Evolutionary conservation across 2,113 vertebrate species (phyloP), one percentile per base, ranked within the genome.

Genomic region (Cyprinus carpio): DNA sequence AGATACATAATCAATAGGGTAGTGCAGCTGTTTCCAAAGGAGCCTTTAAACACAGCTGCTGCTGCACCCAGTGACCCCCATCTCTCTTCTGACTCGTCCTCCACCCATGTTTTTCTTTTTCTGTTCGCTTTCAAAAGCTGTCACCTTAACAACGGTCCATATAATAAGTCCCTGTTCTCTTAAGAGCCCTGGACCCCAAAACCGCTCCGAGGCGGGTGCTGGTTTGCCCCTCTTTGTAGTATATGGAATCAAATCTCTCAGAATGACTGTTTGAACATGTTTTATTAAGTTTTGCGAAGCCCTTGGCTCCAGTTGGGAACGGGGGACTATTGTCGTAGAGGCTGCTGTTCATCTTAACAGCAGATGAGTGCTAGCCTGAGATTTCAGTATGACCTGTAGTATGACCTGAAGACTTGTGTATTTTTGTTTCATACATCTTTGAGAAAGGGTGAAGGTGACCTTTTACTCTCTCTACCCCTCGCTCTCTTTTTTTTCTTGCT

Each of bases 41-140:
- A 93, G 91, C 89, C 91, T 93, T 93, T 90, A 93, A 94, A 91
- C 92, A 92, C 92, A 94, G 93, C 92, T 93, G 92, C 80, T 80
- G 58, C 86, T 83, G 60, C 76, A 80, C 76, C 67, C 56, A 83
- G n/a, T 15, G 4, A 29, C 46, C 81, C 72, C 71, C 62, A 75
- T 88, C 76, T 90, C 86, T 86, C 86, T 80, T 81, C 90, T 91
- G 83, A 84, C 85, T 90, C 87, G 88, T 91, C 81, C 91, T 91
- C 91, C 91, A 56, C 91, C 90, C 90, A 90, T 92, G 91, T 90
- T 92, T 90, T 91, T 92, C 82, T 72, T 89, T 91, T 87, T 86
- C 75, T 89, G 77, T 87, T 88, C 85, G 83, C 87, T 91, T 89
- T 88, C 88, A 91, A 88, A 92, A 92, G 90, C 91, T 93, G 92